Conservation (phyloP, 2,797 vertebrate species). For the Anableps anableps region DNA sequence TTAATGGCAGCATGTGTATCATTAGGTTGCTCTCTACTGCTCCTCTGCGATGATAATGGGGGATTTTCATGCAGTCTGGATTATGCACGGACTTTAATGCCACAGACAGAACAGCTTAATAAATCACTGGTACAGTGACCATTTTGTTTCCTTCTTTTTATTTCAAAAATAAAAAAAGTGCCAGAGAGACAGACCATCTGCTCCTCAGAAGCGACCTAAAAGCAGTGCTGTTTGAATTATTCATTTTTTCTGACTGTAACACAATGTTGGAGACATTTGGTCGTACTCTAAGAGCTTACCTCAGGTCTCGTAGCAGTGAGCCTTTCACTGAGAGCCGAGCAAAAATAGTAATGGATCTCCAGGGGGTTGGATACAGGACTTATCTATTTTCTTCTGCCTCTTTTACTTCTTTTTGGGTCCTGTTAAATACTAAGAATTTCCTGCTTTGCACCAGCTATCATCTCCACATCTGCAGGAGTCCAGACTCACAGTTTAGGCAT, state of each 20-base stretch:
- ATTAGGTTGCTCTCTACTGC: constrained; percentile 65
- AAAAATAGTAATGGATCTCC: constrained; percentile 71
- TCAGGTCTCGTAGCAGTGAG: constrained; percentile 55
- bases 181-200: constrained; percentile 58
- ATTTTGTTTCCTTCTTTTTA: constrained; percentile 57
- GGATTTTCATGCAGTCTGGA: constrained; percentile 63
- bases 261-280: constrained; percentile 68
- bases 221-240: constrained; percentile 74
- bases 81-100: constrained; percentile 69
- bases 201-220: constrained; percentile 66
- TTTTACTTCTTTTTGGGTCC: constrained; percentile 37
- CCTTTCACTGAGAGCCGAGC: constrained; percentile 50
- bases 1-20: constrained; percentile 59
- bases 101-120: constrained; percentile 49
- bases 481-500: constrained; percentile 53
- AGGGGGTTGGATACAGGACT: constrained; percentile 60
- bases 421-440: constrained; percentile 33
- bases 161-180: constrained; percentile 2
- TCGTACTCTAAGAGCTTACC: constrained; percentile 75
- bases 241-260: constrained; percentile 71
- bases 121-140: constrained; percentile 70
- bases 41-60: constrained; percentile 58
- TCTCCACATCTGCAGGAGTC: constrained; percentile 48
- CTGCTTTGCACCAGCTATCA: constrained; percentile 52
- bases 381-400: constrained; percentile 60